Base-by-base conservation (phyloP, 2,888 invertebrate genomes). In the Pocota personata region DNA sequence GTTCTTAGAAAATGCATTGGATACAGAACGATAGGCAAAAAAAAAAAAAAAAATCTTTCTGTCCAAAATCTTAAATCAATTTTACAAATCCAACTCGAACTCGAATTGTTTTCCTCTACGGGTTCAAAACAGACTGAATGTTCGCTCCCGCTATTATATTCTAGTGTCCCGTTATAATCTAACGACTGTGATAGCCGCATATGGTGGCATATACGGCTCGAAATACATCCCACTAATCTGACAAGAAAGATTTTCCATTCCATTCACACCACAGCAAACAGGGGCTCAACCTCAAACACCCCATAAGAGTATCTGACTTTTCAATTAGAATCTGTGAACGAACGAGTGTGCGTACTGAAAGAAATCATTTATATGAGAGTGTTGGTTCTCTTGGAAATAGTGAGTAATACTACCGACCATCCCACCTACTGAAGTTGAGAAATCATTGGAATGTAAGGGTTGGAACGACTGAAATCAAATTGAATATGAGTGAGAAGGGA, bases 21-120 rank as follows among this genome's bases (percentile, higher is more conserved):
- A 76, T 35, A 8, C 24, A 19, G 24, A 37, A 69, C 52, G 24
- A n/a, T n/a, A n/a, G n/a, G n/a, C n/a, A n/a, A n/a, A n/a, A n/a
- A 43, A n/a, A 43, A 27, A 27, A 69, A 37, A 57, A 75, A 62
- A 76, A 80, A 67, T 77, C 55, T 72, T 58, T 76, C 19, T 24
- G 60, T 73, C 40, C 67, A 60, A 73, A 71, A 67, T 46, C 78
- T 66, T 79, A 83, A 83, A 83, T 83, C 62, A 79, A 83, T 78
- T 78, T 72, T 66, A 24, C 66, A 78, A 83, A 78, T 83, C 83
- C 48, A 76, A 80, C 80, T 84, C 75, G 84, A 80, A 84, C 80
- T 80, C 80, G 75, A 80, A 79, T 80, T 80, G 80, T 75, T 84
- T 84, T 76, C 84, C 84, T 84, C 84, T 76, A 75, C 84, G 84